Evolutionary conservation across 2,888 invertebrate genomes (phyloP), one percentile per base, ranked within the genome.

Genomic region (Cyaniris semiargus): DNA sequence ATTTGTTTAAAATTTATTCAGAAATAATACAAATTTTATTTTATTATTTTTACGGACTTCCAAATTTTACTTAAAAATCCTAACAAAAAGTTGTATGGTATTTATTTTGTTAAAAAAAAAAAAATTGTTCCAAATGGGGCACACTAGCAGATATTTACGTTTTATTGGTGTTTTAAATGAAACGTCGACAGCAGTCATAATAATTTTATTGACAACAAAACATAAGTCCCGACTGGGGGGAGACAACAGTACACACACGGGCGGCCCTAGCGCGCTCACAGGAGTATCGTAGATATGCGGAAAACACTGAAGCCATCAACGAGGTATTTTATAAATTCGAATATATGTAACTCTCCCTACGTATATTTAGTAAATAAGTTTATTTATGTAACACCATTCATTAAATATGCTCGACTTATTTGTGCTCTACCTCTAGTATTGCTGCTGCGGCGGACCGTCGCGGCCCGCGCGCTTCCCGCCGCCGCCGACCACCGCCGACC

Each of bases 131-230:
- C 38, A 13, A 44, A 13, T 2, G 10, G 3, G 10, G 3, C 10
- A 44, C 44, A 44, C 44, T 44, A 44, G 44, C 44, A 44, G 44
- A 44, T 44, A 44, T 10, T 44, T 44, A 53, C 53, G 53, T 18
- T 18, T 5, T 53, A 53, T 13, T 72, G 6, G 6, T 8, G n/a
- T n/a, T n/a, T 66, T 13, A 80, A 80, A 77, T 80, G 72, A 81
- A 79, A 81, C 70, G 75, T 56, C 18, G 48, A 23, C 71, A 53
- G 85, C 84, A 85, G 82, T 89, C 83, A 88, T 86, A 85, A 83
- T 87, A 84, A 83, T 86, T 92, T 91, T 89, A 91, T 90, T 90
- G 84, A 88, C 88, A 92, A 91, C 91, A 90, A 84, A 90, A 91
- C 89, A 84, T 84, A 86, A 71, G 76, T 76, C 34, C 76, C 71